Evolutionary conservation across 2,797 vertebrate species (phyloP).

Genomic region (Enteromius treurensis): DNA sequence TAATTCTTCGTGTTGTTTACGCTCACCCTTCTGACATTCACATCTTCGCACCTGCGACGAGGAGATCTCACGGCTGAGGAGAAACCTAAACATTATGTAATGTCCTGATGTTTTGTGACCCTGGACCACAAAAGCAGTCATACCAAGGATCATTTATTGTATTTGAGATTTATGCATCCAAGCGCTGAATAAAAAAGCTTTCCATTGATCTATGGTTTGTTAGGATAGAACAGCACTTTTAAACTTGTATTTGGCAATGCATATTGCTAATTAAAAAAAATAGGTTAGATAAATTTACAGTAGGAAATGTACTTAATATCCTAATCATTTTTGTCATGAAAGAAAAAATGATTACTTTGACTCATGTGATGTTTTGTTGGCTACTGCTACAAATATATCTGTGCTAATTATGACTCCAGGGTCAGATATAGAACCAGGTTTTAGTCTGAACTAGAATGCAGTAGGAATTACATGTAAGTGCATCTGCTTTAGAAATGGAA

Average conservation of each 20-base stretch:
- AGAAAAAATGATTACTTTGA: neutral
- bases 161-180: neutral
- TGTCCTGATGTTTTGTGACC: neutral
- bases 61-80: slow-evolving; percentile 5
- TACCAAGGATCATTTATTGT: neutral
- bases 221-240: neutral
- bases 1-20: slow-evolving; percentile 26
- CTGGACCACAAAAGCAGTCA: neutral
- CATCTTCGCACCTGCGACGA: slow-evolving; percentile 43
- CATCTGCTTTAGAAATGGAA: neutral
- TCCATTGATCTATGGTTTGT: neutral
- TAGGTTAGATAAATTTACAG: neutral
- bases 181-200: neutral
- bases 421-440: neutral
- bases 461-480: neutral
- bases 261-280: neutral
- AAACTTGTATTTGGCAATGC: neutral
- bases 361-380: neutral
- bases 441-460: too few species aligned
- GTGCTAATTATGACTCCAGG: neutral
- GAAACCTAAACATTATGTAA: neutral
- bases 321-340: neutral
- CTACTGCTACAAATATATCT: neutral
- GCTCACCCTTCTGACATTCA: slow-evolving; percentile 24
- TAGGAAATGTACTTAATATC: neutral